Evolutionary conservation across 1,140 invertebrate genomes (phyloP).

Genomic region (Drosophila sucinea): DNA sequence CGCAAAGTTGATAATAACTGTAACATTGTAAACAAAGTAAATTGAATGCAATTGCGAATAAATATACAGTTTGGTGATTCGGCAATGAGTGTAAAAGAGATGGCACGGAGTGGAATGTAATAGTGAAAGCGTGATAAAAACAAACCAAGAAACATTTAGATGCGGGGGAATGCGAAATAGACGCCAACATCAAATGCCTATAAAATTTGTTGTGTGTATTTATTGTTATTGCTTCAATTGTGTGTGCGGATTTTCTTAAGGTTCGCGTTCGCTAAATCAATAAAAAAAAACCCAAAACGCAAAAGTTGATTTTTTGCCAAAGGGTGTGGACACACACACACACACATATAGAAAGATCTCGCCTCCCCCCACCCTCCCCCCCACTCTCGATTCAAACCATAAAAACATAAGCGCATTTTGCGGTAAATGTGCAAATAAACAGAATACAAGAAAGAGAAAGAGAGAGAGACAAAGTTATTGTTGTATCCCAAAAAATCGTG

Average conservation of each 20-base stretch:
- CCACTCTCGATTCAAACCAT: neutral
- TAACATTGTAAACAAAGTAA: constrained; percentile 15
- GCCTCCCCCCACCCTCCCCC: neutral
- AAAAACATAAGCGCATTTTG: constrained; percentile 28
- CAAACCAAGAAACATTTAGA: constrained; percentile 13
- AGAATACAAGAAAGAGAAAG: constrained; percentile 9
- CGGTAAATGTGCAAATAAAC: constrained; percentile 37
- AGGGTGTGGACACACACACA: constrained; percentile 8
- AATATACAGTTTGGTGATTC: neutral
- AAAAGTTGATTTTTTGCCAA: constrained; percentile 34
- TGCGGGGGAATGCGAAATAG: neutral
- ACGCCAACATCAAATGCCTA: constrained; percentile 5
- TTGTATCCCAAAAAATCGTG: neutral
- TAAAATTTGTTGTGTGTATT: constrained; percentile 20
- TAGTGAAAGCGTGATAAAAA: constrained; percentile 43
- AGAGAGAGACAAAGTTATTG: constrained; percentile 32
- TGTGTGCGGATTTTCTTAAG: constrained; percentile 20
- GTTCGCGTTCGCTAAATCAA: constrained; percentile 41
- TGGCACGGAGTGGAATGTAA: neutral
- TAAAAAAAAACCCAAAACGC: constrained; percentile 34
- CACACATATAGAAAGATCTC: neutral
- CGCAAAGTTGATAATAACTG: constrained; percentile 28
- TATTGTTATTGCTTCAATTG: constrained; percentile 28
- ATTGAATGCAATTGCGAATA: neutral
- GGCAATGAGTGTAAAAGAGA: constrained; percentile 12